A percentile compares a stretch with the other conserved stretches of the same genome.
These are phyloP conservation scores for Lycocorax pyrrhopterus DNA, from an alignment of 2,113 vertebrate species.

Conservation along the genomic window DNA sequence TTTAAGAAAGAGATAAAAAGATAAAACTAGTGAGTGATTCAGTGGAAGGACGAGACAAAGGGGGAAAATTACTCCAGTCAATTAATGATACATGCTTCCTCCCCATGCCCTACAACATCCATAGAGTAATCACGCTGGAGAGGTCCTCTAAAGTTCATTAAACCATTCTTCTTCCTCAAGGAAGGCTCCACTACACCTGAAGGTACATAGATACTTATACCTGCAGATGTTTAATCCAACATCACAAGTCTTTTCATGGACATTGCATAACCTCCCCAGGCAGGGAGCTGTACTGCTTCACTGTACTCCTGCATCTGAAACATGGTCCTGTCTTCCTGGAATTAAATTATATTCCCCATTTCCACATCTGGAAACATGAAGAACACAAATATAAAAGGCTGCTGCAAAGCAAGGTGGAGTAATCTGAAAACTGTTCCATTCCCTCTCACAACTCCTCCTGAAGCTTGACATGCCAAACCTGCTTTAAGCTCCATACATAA, in stretches of 20 bases:
- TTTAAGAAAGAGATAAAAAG: conserved; percentile 32
- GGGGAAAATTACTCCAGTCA: background rate
- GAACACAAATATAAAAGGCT: background rate
- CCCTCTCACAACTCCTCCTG: background rate
- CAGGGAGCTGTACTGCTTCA: background rate
- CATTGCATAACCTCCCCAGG: background rate
- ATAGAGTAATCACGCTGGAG: background rate
- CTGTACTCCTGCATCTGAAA: background rate
- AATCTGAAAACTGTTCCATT: background rate
- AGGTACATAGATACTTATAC: background rate
- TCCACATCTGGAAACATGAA: background rate
- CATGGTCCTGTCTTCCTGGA: background rate
- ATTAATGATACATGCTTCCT: background rate
- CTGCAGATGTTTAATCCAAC: background rate
- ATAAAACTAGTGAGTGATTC: conserved; percentile 7
- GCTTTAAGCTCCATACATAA: background rate
- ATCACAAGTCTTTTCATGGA: fast-evolving
- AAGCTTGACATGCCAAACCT: background rate
- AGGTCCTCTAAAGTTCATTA: background rate
- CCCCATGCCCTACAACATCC: background rate
- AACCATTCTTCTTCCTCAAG: background rate
- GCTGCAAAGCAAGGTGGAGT: background rate
- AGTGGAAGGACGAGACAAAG: background rate
- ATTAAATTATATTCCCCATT: background rate
- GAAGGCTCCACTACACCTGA: background rate